phyloP scores from a whole-genome alignment of 2,888 invertebrate species.

The Metallyticus violacea region DNA sequence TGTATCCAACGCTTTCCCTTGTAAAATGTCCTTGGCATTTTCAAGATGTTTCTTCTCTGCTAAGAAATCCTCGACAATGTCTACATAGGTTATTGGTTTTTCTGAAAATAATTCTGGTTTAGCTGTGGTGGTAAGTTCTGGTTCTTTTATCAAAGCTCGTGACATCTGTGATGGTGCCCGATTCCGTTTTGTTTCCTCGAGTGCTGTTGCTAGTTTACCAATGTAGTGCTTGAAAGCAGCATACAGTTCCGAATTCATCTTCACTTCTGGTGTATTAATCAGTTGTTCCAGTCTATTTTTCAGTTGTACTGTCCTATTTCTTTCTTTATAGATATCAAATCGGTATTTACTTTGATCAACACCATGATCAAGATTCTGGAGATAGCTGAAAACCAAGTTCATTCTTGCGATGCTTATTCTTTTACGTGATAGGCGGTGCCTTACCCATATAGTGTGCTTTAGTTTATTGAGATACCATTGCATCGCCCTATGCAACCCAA shows the following conservation, averaged over 20 bases:
- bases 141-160: not conserved
- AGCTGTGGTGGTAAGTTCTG: not conserved
- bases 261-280: not conserved
- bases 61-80: not conserved
- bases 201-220: not conserved
- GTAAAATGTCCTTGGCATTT: not conserved
- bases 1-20: not conserved
- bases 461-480: not conserved
- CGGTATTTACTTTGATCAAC: not conserved
- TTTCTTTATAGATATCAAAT: not conserved
- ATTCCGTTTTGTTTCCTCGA: not conserved
- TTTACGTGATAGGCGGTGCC: not conserved
- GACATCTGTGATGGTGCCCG: not conserved
- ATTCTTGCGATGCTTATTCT: not conserved
- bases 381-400: not conserved
- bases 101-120: not conserved
- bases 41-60: not conserved
- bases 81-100: not conserved
- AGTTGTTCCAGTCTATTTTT: not conserved
- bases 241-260: not conserved
- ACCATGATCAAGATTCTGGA: not conserved
- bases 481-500: not conserved
- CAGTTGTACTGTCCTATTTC: not conserved
- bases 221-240: not conserved
- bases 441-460: not conserved